phyloP scores from a whole-genome alignment of 2,113 vertebrate species.

The Felis chaus region DNA sequence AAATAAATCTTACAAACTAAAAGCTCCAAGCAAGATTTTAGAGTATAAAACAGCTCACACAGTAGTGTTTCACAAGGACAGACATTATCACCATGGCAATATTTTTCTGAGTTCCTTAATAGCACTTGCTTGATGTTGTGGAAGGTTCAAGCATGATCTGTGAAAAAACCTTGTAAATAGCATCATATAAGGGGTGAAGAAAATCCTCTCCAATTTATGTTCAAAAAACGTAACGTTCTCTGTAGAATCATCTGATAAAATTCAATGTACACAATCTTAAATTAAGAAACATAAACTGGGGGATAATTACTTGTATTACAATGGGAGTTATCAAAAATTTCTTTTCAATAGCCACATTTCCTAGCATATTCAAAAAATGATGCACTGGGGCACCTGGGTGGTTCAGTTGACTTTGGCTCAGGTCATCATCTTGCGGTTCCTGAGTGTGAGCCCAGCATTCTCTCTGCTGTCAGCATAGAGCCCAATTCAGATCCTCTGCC shows the following conservation, averaged over 20 bases:
- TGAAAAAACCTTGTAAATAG: neutral
- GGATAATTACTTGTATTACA: neutral
- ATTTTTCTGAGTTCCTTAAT: slow-evolving; percentile 3
- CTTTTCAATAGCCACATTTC: slow-evolving; percentile 24
- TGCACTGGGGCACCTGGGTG: neutral
- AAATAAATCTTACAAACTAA: slow-evolving; percentile 44
- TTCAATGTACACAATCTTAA: slow-evolving; percentile 6
- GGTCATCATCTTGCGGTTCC: too few relatives aligned
- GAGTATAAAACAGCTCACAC: neutral
- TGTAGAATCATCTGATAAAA: slow-evolving; percentile 4
- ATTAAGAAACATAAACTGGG: slow-evolving; percentile 42
- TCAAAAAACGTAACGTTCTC: neutral
- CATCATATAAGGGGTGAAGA: neutral
- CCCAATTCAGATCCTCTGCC: too few relatives aligned
- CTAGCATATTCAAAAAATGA: slow-evolving; percentile 23
- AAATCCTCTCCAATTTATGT: neutral
- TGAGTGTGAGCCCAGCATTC: too few relatives aligned
- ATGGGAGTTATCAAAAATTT: neutral
- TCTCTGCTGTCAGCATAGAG: too few relatives aligned
- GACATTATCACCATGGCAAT: slow-evolving; percentile 49
- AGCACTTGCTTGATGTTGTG: neutral
- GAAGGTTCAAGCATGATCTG: neutral
- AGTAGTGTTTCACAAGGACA: neutral
- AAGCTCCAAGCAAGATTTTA: neutral
- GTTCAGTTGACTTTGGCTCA: too few relatives aligned